These are phyloP conservation scores for Cyclophora punctaria DNA, from an alignment of 2,888 invertebrate species.

Conservation along the genomic window DNA sequence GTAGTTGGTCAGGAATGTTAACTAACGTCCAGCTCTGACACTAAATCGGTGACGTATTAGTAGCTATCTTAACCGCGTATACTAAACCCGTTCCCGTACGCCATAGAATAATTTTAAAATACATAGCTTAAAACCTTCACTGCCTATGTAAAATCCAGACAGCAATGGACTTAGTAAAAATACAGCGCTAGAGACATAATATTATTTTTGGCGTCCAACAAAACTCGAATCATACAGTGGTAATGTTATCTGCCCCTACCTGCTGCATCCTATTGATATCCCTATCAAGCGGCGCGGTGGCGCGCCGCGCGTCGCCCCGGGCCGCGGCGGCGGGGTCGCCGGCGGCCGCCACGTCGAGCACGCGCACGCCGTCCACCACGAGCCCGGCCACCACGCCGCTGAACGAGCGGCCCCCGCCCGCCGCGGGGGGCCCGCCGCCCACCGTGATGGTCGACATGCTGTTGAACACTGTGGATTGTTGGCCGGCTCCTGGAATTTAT, in stretches of 20 bases:
- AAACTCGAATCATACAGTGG: too few species aligned
- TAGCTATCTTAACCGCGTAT: too few species aligned
- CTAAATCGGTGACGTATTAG: too few species aligned
- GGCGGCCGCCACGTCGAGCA: conserved; percentile 89
- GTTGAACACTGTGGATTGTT: conserved; percentile 91
- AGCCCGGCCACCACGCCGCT: conserved; percentile 92
- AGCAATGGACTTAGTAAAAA: too few species aligned
- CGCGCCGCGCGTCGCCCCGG: conserved; percentile 88
- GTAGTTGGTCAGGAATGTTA: too few species aligned
- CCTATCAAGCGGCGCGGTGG: conserved; percentile 83
- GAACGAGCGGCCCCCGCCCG: conserved; percentile 84
- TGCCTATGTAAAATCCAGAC: too few species aligned
- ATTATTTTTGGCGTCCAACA: too few species aligned
- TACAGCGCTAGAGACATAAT: too few species aligned
- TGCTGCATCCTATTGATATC: conserved; percentile 92
- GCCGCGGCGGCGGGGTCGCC: conserved; percentile 85
- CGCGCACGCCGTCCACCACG: conserved; percentile 88
- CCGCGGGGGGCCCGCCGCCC: conserved; percentile 76
- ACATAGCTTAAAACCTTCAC: too few species aligned
- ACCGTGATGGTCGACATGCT: conserved; percentile 92
- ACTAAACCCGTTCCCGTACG: too few species aligned
- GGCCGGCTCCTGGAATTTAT: conserved; percentile 77
- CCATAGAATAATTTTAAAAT: too few species aligned
- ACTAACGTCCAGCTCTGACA: too few species aligned
- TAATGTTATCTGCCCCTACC: conserved; percentile 51